Base-by-base conservation (phyloP, 2,113 vertebrate genomes). In the Canis aureus region DNA sequence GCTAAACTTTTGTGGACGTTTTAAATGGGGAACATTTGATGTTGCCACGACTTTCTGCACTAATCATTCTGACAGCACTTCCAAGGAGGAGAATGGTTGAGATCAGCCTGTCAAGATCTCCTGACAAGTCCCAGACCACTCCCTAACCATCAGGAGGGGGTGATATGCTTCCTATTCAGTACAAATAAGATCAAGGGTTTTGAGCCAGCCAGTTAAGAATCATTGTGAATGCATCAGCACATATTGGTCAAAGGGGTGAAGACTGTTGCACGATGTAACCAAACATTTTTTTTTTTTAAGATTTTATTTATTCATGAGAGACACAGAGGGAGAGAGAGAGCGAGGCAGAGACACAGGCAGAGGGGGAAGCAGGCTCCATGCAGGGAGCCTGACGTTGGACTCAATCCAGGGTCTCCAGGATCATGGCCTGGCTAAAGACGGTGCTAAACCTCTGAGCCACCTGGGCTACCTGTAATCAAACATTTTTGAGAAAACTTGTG, bases 401-500 rank as follows among this genome's bases (percentile, higher is more conserved):
- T 43, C 43, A 43, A 43, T 43, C 43, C 43, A 43, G 43, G 43
- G 43, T 43, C 43, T 43, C 43, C 43, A 43, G 43, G 43, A 43
- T 43, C 43, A 43, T 43, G 43, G 5, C 43, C 43, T 43, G 43
- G 43, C 43, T 43, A 43, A 43, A 43, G 43, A 5, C 43, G 43
- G 43, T 43, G 43, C 43, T 43, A 43, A 43, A 43, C 5, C 43
- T 43, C 43, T 43, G 43, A 43, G 43, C 43, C 43, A 43, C 43
- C 43, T 43, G 43, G 43, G 43, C 43, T 43, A 5, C 43, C 43
- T 69, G 62, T 51, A n/a, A 66, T 51, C 76, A 83, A 53, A 84
- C 35, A 38, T 71, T 94, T 95, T 97, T 88, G 64, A 95, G 94
- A 94, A 95, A 97, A 74, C 38, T 93, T 96, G 81, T 89, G 13